phyloP scores from a whole-genome alignment of 2,888 invertebrate genomes.

The Germaria angustata region DNA sequence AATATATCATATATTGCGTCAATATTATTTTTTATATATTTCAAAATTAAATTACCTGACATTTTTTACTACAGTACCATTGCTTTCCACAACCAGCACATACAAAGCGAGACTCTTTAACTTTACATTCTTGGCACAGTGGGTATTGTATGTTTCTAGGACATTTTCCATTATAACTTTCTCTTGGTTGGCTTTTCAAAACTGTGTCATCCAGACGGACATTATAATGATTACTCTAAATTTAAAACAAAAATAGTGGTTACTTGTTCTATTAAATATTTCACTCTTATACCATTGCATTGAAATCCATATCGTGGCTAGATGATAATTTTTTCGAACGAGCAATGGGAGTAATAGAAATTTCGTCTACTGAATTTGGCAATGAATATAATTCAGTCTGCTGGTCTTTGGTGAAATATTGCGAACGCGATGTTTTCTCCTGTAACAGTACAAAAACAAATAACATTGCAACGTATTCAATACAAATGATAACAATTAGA shows the following conservation, averaged over 20 bases:
- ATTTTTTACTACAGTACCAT: slow-evolving; percentile 96
- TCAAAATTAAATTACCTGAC: slow-evolving; percentile 85
- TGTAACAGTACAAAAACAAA: background rate
- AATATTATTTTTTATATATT: no score
- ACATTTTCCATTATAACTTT: slow-evolving; percentile 22
- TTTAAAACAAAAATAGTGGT: background rate
- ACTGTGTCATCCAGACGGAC: slow-evolving; percentile 19
- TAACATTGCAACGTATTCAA: background rate
- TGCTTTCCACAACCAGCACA: slow-evolving; percentile 95
- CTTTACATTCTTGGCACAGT: slow-evolving; percentile 92
- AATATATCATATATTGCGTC: no score
- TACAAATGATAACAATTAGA: background rate
- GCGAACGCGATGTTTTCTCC: slow-evolving; percentile 28
- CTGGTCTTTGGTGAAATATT: slow-evolving; percentile 32
- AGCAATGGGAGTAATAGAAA: slow-evolving; percentile 23
- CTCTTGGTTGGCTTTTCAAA: slow-evolving; percentile 12
- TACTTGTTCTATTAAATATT: background rate
- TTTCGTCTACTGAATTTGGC: slow-evolving; percentile 27
- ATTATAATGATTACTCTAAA: slow-evolving; percentile 31
- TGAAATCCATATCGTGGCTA: background rate
- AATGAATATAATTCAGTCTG: slow-evolving; percentile 17
- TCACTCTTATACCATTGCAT: slow-evolving; percentile 21
- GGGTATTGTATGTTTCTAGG: slow-evolving; percentile 81
- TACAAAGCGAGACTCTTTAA: slow-evolving; percentile 90
- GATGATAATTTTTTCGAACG: slow-evolving; percentile 24